A percentile compares a stretch with the other conserved stretches of the same genome.
These are phyloP conservation scores for Dicranocentrus wangi DNA, from an alignment of 2,888 invertebrate species.

Conservation along the genomic window DNA sequence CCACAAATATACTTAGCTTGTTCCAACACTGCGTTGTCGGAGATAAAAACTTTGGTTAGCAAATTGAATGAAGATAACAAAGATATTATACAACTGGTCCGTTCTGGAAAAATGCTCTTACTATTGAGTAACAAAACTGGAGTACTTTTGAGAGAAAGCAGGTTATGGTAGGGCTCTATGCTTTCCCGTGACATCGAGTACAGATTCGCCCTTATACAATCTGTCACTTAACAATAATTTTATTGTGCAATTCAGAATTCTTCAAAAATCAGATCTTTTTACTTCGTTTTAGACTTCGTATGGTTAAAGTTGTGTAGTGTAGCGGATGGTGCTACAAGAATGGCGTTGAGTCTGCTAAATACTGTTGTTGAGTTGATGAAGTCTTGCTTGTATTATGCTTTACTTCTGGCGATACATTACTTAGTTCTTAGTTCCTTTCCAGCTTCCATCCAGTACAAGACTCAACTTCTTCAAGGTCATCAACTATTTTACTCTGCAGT, in stretches of 20 bases:
- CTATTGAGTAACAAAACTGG: conserved; percentile 33
- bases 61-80: neutral
- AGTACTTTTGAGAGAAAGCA: conserved; percentile 35
- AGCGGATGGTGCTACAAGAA: neutral
- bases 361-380: neutral
- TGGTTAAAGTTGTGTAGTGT: neutral
- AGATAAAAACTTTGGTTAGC: neutral
- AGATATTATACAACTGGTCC: neutral
- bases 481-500: no score
- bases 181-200: conserved; percentile 22
- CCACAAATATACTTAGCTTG: neutral
- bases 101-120: conserved; percentile 24
- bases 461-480: conserved; percentile 28
- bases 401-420: no score
- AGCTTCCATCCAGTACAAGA: neutral
- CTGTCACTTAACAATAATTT: no score
- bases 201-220: neutral
- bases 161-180: conserved; percentile 33
- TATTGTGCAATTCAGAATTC: neutral
- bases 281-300: neutral
- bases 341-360: neutral
- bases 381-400: no score
- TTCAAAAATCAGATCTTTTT: neutral
- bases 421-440: no score
- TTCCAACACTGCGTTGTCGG: neutral